Evolutionary conservation across 1,140 invertebrate species (phyloP).

Genomic region (Aphaenogaster floridana): DNA sequence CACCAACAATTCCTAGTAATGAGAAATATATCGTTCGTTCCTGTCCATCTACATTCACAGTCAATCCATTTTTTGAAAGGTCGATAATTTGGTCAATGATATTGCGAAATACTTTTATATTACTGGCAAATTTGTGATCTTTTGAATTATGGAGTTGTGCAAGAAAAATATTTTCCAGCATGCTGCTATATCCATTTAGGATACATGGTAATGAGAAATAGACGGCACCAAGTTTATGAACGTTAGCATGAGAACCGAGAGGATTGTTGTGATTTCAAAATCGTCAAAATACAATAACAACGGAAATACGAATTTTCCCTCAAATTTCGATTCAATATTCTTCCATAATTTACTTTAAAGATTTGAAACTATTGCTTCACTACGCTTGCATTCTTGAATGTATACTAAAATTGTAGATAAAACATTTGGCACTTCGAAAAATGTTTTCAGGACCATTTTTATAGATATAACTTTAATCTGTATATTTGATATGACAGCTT

Average conservation of each 20-base stretch:
- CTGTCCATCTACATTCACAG: neutral
- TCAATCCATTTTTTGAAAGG: neutral
- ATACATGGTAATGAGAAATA: conserved; percentile 16
- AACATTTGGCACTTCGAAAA: neutral
- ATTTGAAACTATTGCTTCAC: too few species aligned
- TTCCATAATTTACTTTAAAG: too few species aligned
- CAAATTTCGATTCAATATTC: too few species aligned
- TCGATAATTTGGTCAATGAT: conserved; percentile 3
- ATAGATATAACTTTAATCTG: too few species aligned
- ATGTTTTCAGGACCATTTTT: neutral
- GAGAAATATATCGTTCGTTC: conserved; percentile 1
- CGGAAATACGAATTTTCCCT: too few species aligned
- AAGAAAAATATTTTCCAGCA: conserved; percentile 34
- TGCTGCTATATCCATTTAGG: conserved; percentile 8
- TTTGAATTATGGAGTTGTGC: neutral
- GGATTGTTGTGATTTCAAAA: conserved; percentile 25
- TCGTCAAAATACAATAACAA: conserved; percentile 11
- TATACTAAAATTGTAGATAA: neutral
- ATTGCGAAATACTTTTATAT: conserved; percentile 15
- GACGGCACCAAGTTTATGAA: neutral
- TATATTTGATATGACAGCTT: too few species aligned
- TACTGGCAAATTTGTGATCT: conserved; percentile 1
- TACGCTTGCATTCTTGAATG: neutral
- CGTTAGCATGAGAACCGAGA: conserved; percentile 1
- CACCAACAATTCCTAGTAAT: neutral